Evolutionary conservation across 2,113 vertebrate genomes (phyloP).

Genomic region (Riparia riparia): DNA sequence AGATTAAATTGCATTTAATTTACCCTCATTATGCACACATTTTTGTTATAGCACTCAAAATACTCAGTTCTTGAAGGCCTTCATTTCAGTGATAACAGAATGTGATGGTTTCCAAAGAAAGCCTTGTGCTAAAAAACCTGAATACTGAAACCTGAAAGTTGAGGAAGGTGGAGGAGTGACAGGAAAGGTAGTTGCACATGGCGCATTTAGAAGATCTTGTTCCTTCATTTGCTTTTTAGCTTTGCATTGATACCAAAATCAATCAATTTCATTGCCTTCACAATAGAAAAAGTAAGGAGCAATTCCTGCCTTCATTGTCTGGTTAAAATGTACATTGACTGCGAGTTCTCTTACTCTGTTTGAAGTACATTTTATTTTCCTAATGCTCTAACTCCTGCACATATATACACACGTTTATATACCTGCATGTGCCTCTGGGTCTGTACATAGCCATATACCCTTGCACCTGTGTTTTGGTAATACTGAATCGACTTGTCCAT

Average conservation of each 20-base stretch:
- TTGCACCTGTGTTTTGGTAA: neutral
- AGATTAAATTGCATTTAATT: constrained; percentile 51
- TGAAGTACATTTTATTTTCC: neutral
- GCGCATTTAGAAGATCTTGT: neutral
- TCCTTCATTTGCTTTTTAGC: neutral
- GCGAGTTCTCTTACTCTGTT: neutral
- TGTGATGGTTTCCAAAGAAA: constrained; percentile 15
- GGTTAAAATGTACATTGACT: neutral
- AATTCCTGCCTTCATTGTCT: neutral
- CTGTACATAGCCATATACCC: neutral
- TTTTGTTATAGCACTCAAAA: constrained; percentile 39
- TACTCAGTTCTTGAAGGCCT: neutral
- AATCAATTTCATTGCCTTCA: neutral
- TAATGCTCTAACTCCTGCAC: neutral
- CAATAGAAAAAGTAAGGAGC: neutral
- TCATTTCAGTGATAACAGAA: neutral
- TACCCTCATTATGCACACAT: neutral
- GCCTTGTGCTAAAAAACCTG: neutral
- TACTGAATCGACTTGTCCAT: neutral
- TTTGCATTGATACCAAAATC: neutral
- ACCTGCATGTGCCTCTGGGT: neutral
- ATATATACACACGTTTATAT: fast-evolving
- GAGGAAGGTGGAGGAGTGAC: neutral
- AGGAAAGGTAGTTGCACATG: neutral
- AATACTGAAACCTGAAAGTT: neutral